phyloP scores from a whole-genome alignment of 1,140 invertebrate genomes.

The Geopemphigus sp. region DNA sequence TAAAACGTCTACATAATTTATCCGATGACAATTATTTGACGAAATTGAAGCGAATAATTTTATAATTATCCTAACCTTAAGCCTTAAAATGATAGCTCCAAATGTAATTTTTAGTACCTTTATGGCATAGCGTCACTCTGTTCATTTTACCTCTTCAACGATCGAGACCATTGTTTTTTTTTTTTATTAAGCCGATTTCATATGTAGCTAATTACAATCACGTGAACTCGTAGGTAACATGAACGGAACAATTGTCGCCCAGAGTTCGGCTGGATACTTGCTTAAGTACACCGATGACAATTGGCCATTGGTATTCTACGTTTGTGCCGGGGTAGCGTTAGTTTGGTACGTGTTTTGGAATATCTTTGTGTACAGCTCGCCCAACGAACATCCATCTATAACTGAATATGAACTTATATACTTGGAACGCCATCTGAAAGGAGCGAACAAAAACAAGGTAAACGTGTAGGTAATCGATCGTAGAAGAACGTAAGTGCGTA shows the following conservation, averaged over 20 bases:
- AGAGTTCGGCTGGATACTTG: constrained; percentile 56
- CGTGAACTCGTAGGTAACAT: constrained; percentile 54
- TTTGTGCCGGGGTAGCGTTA: constrained; percentile 59
- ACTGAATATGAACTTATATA: constrained; percentile 74
- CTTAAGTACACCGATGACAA: constrained; percentile 56
- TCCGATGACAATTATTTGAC: no score
- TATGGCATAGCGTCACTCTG: no score
- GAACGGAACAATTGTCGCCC: constrained; percentile 58
- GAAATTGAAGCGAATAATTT: no score
- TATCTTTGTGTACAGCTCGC: constrained; percentile 71
- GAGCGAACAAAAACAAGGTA: constrained; percentile 52
- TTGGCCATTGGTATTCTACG: constrained; percentile 62
- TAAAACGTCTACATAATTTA: no score
- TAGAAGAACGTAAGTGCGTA: no score
- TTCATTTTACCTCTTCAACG: no score
- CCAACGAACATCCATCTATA: constrained; percentile 79
- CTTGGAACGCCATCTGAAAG: constrained; percentile 57
- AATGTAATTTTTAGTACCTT: no score
- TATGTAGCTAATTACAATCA: no score
- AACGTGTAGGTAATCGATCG: background rate
- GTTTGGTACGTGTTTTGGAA: constrained; percentile 62
- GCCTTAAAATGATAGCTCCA: no score
- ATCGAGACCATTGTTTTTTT: no score
- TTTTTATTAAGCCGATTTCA: no score
- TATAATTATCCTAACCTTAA: no score